phyloP scores from a whole-genome alignment of 1,140 invertebrate species.

The Lepidostoma basale region DNA sequence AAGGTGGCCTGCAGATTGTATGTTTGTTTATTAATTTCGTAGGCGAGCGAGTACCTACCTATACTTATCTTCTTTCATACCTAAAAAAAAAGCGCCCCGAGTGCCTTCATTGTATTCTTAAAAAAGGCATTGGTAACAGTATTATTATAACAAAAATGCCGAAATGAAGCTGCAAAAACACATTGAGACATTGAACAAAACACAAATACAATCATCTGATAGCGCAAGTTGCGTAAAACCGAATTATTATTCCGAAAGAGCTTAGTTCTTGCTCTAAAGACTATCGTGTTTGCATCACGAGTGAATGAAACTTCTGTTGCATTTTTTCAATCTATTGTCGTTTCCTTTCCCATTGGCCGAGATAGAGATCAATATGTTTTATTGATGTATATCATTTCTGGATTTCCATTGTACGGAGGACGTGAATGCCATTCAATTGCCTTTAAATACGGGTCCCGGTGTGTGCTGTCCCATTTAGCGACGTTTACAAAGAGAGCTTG shows the following conservation, averaged over 20 bases:
- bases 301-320: slow-evolving; percentile 21
- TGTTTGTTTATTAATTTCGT: too few relatives aligned
- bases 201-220: neutral
- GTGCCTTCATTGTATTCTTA: too few relatives aligned
- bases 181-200: neutral
- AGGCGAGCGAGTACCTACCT: too few relatives aligned
- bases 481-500: slow-evolving; percentile 17
- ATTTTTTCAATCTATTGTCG: slow-evolving; percentile 7
- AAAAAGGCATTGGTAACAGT: too few relatives aligned
- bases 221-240: neutral
- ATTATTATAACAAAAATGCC: too few relatives aligned
- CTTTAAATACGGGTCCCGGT: slow-evolving; percentile 32
- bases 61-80: too few relatives aligned
- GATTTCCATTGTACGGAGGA: slow-evolving; percentile 27
- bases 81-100: too few relatives aligned
- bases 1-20: neutral
- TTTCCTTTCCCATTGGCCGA: neutral
- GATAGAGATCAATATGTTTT: slow-evolving; percentile 42
- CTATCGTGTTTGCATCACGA: slow-evolving; percentile 16
- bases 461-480: slow-evolving; percentile 12
- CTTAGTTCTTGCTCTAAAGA: neutral
- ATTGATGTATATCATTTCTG: slow-evolving; percentile 45
- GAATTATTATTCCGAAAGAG: neutral
- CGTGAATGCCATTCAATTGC: slow-evolving; percentile 38
- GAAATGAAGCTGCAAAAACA: too few relatives aligned